Base-by-base conservation (phyloP, 2,888 invertebrate genomes). In the Protodeltote pygarga region DNA sequence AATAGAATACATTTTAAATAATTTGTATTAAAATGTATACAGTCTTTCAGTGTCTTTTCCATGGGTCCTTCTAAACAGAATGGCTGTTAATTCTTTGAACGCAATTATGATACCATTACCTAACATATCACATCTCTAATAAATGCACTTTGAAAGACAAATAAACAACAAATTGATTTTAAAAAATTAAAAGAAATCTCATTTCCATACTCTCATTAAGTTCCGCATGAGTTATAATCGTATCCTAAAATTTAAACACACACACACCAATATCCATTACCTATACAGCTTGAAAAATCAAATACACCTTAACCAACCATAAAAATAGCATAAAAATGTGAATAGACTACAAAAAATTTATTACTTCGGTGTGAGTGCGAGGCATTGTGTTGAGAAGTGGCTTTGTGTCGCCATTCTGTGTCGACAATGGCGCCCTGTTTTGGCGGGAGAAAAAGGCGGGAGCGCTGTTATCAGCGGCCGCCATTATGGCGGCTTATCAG, bases 401-500 rank as follows among this genome's bases (percentile, higher is more conserved):
- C 83, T 82, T 89, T 88, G 87, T 88, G 86, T 77, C 71, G 81
- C 77, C 66, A 80, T 83, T 86, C 83, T 84, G 65, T 63, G 72
- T 73, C 74, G 75, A 90, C 90, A 89, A 91, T 85, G 83, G 88
- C 85, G 83, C 84, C 82, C 72, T 86, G 85, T 87, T 87, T 86
- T 83, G 86, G 85, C 87, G 85, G 85, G 87, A 87, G 87, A 89
- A 89, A 88, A 92, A 90, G 89, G 92, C 89, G 90, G 90, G 90
- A 82, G 79, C 83, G 65, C 79, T 85, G 90, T 89, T 93, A 92
- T 92, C 90, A 82, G 81, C 75, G 75, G 66, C 71, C 79, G 87
- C 92, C 92, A 92, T 92, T 92, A 92, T 89, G 89, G 81, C 67
- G 83, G 91, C 91, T 92, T 92, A 92, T 92, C 92, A 89, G 85